phyloP scores from a whole-genome alignment of 1,140 invertebrate genomes.

The Lasioglossum albipes region DNA sequence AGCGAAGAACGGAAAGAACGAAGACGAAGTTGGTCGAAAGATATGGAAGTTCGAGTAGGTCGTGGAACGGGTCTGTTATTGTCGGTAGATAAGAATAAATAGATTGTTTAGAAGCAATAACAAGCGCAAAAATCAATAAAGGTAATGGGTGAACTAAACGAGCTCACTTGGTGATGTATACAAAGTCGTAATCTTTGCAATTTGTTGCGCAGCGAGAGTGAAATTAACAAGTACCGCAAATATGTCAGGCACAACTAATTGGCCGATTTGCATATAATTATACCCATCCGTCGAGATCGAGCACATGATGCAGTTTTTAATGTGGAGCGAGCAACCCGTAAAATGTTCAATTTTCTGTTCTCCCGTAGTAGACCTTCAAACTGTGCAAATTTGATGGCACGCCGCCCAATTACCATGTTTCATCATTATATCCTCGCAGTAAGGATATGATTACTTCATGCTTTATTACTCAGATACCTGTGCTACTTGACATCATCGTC shows the following conservation, averaged over 20 bases:
- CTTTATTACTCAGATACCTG: slow-evolving; percentile 57
- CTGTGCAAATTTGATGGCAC: slow-evolving; percentile 55
- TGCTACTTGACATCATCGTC: slow-evolving; percentile 56
- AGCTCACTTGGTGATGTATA: slow-evolving; percentile 40
- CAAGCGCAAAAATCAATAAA: slow-evolving; percentile 43
- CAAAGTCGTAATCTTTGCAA: slow-evolving; percentile 57
- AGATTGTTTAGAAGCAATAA: slow-evolving; percentile 24
- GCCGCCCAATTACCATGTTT: slow-evolving; percentile 54
- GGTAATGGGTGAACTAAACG: slow-evolving; percentile 50
- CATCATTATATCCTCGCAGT: slow-evolving; percentile 45
- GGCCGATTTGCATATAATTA: slow-evolving; percentile 65
- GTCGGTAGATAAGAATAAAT: background rate
- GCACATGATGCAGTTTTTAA: slow-evolving; percentile 58
- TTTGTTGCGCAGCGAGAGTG: slow-evolving; percentile 55
- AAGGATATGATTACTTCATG: slow-evolving; percentile 59
- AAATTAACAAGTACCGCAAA: slow-evolving; percentile 63
- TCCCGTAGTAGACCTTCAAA: slow-evolving; percentile 52
- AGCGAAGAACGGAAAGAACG: too few relatives aligned
- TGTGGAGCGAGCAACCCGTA: slow-evolving; percentile 57
- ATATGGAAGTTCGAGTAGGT: too few relatives aligned
- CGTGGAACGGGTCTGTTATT: too few relatives aligned
- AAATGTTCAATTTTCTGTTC: slow-evolving; percentile 63
- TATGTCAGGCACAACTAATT: slow-evolving; percentile 66
- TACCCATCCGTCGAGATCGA: slow-evolving; percentile 58
- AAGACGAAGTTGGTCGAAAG: too few relatives aligned